Evolutionary conservation across 1,140 invertebrate genomes (phyloP), one percentile per base, ranked within the genome.

Genomic region (Drosophila watanabei): DNA sequence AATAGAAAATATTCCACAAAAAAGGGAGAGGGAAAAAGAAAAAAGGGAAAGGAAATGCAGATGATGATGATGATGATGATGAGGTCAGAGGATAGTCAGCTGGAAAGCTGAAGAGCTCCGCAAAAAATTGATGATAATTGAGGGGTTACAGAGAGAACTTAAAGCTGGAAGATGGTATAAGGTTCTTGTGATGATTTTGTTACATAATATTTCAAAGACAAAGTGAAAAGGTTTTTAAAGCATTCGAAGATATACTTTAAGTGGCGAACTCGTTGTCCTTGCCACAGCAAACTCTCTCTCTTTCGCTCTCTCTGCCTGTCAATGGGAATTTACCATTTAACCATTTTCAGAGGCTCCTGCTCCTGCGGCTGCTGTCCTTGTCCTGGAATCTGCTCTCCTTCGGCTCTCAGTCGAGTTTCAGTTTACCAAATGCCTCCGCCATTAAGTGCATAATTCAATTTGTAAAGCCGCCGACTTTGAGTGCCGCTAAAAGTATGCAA

Each of bases 381-480:
- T 48, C 10, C 61, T 35, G 64, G 24, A 24, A 54, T 49, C 45
- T 46, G 13, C 35, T 45, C 45, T 45, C 20, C 45, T 37, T 18
- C 41, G 35, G 45, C 13, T 37, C 41, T 54, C 46, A 43, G 54
- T 45, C 18, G 30, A 24, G 54, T 16, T 57, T 57, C 54, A 57
- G 54, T 57, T 57, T 39, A 28, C 54, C 54, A 39, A 57, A 57
- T 57, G 54, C 54, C 54, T 37, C 64, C 64, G 73, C 75, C 71
- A 80, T 83, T 88, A 87, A 87, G 84, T 87, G 84, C 84, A 87
- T 87, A 87, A 87, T 87, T 87, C 84, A 87, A 87, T 87, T 87
- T 87, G 76, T 65, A 83, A 77, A 63, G 66, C 58, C 76, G 80
- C 64, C 71, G 80, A 78, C 84, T 88, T 83, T 88, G 84, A 87